These are phyloP conservation scores for Gonioctena quinquepunctata DNA, from an alignment of 1,140 invertebrate genomes.

Conservation along the genomic window DNA sequence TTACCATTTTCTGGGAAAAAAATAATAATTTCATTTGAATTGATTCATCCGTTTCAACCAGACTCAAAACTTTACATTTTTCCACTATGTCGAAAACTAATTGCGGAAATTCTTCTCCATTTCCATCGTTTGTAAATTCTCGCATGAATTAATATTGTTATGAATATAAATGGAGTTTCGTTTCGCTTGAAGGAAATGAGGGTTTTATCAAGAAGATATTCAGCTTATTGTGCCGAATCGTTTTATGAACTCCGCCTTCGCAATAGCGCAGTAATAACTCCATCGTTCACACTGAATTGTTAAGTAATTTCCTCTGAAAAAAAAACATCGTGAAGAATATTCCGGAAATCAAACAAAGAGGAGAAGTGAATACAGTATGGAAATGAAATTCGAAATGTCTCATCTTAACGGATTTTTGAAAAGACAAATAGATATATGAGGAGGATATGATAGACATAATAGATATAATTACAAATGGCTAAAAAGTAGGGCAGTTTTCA, in stretches of 20 bases:
- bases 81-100: too few relatives aligned
- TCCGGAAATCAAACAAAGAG: too few relatives aligned
- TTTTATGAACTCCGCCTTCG: background rate
- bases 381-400: background rate
- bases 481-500: too few relatives aligned
- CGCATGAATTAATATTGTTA: background rate
- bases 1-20: too few relatives aligned
- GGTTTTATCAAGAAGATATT: background rate
- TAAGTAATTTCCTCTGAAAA: background rate
- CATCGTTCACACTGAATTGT: background rate
- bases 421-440: background rate
- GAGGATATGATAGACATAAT: background rate
- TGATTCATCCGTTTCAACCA: too few relatives aligned
- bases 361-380: background rate
- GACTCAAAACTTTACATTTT: too few relatives aligned
- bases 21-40: too few relatives aligned
- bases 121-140: background rate
- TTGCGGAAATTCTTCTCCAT: background rate
- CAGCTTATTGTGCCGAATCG: too few relatives aligned
- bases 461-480: background rate
- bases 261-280: background rate
- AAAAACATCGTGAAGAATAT: background rate
- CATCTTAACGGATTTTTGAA: background rate
- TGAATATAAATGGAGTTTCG: background rate
- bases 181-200: background rate